Evolutionary conservation across 92 coral and sea anemone genomes (phyloP).

Genomic region (Umimayanthus kanabou): DNA sequence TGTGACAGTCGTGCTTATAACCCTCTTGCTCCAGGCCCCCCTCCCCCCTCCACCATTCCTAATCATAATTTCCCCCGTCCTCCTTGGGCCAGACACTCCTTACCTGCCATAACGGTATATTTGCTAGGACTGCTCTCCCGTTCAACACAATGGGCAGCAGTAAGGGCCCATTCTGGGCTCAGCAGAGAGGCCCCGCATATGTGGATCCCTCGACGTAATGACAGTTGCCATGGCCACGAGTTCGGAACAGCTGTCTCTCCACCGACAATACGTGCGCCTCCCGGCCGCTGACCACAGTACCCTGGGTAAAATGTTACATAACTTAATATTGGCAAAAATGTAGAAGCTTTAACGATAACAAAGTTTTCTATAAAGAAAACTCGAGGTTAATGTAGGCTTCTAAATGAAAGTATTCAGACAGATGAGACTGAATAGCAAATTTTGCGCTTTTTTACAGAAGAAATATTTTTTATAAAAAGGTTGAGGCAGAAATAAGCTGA

Average conservation of each 20-base stretch:
- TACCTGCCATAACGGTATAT: constrained; percentile 39
- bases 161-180: constrained; percentile 38
- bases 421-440: too few relatives aligned
- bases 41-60: too few relatives aligned
- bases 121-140: constrained; percentile 27
- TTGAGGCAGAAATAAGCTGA: background rate
- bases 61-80: too few relatives aligned
- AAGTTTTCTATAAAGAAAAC: background rate
- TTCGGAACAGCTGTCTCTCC: constrained; percentile 35
- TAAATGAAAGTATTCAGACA: background rate
- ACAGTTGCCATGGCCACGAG: constrained; percentile 46
- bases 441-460: too few relatives aligned
- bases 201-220: constrained; percentile 38
- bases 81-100: too few relatives aligned
- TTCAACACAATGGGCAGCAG: constrained; percentile 42
- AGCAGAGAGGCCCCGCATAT: constrained; percentile 41
- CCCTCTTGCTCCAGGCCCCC: too few relatives aligned
- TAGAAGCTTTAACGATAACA: too few relatives aligned
- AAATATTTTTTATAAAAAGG: too few relatives aligned
- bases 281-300: constrained; percentile 43
- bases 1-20: too few relatives aligned
- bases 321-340: background rate
- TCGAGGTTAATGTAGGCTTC: too few relatives aligned
- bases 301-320: background rate
- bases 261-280: constrained; percentile 33